Evolutionary conservation across 2,888 invertebrate genomes (phyloP).

Genomic region (Leptarthrus brevirostris): DNA sequence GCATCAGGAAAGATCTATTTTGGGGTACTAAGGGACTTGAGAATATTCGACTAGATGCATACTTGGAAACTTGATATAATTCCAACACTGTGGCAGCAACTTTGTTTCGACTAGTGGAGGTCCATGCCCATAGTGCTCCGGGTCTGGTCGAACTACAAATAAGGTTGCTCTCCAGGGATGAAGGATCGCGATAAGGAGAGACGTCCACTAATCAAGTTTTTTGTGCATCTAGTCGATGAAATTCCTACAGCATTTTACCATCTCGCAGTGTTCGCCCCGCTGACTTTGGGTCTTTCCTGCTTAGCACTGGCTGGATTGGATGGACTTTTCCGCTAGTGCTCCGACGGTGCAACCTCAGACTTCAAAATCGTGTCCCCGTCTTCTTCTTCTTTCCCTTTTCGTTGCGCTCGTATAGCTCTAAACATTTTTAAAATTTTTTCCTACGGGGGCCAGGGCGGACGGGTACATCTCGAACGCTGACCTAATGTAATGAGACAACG

Average conservation of each 20-base stretch:
- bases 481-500: slow-evolving; percentile 36
- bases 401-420: background rate
- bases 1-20: slow-evolving; percentile 17
- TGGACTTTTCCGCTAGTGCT: slow-evolving; percentile 23
- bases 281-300: slow-evolving; percentile 12
- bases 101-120: too few species aligned
- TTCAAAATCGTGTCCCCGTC: slow-evolving; percentile 25
- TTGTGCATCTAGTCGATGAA: slow-evolving; percentile 35
- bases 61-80: background rate
- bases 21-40: slow-evolving; percentile 8
- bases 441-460: slow-evolving; percentile 1
- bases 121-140: too few species aligned
- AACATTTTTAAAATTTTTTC: slow-evolving; percentile 40
- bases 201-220: slow-evolving; percentile 42
- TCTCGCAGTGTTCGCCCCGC: slow-evolving; percentile 18
- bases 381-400: slow-evolving; percentile 2
- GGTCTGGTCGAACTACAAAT: too few species aligned
- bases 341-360: slow-evolving; percentile 12
- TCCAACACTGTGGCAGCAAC: too few species aligned
- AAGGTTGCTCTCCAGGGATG: slow-evolving; percentile 24
- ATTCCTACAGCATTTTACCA: slow-evolving; percentile 31
- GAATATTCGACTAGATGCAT: background rate
- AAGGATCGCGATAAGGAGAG: slow-evolving; percentile 37
- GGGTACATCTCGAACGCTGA: slow-evolving; percentile 23
- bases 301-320: background rate